phyloP scores from a whole-genome alignment of 1,140 invertebrate species.

The Ceratina australensis region DNA sequence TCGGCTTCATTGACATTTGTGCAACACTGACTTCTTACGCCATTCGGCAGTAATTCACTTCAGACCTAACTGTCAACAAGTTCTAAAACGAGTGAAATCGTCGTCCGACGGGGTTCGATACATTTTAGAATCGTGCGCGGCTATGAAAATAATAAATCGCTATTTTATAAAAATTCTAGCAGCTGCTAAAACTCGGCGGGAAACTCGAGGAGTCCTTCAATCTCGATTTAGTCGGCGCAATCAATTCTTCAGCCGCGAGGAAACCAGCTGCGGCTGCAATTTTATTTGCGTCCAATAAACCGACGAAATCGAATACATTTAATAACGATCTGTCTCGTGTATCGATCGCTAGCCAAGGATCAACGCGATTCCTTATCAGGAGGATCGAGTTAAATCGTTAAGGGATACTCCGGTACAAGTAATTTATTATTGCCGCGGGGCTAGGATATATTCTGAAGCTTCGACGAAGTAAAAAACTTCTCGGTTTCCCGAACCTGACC shows the following conservation, averaged over 20 bases:
- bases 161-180: not conserved
- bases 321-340: not conserved
- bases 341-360: not conserved
- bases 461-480: not conserved
- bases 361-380: not conserved
- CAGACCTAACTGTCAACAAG: not conserved
- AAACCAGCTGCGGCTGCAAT: not conserved
- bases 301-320: not conserved
- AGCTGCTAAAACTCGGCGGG: not conserved
- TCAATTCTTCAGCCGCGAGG: not conserved
- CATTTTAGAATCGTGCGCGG: too few relatives aligned
- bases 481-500: too few relatives aligned
- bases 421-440: not conserved
- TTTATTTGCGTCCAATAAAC: not conserved
- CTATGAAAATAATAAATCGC: too few relatives aligned
- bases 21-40: not conserved
- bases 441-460: not conserved
- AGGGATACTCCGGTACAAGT: not conserved
- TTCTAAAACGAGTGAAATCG: not conserved
- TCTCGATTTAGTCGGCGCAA: not conserved
- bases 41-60: too few relatives aligned
- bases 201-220: not conserved
- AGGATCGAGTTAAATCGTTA: not conserved
- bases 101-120: too few relatives aligned
- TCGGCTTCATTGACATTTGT: slow-evolving; percentile 3